Evolutionary conservation across 2,113 vertebrate genomes (phyloP).

Genomic region (Dryoscopus gambensis): DNA sequence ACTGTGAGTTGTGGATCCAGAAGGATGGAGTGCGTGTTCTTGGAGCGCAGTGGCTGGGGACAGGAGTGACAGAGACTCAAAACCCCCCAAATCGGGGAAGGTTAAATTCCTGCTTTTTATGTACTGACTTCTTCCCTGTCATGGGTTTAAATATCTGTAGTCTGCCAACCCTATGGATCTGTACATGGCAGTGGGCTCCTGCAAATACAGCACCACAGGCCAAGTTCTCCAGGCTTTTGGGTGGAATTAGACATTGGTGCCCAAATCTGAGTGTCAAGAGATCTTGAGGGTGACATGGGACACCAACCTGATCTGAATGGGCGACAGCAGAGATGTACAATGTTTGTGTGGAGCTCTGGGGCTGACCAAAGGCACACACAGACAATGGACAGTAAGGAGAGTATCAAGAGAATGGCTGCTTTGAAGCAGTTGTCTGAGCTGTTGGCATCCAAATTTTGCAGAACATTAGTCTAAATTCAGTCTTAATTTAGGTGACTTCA

Average conservation of each 20-base stretch:
- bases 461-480: not conserved
- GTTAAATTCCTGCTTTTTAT: not conserved
- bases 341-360: not conserved
- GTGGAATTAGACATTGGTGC: not conserved
- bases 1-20: not conserved
- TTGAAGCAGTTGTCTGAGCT: not conserved
- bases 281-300: not conserved
- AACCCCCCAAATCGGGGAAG: not conserved
- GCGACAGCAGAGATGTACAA: not conserved
- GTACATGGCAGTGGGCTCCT: not conserved
- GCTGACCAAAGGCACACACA: not conserved
- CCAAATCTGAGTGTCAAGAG: not conserved
- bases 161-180: not conserved
- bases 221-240: not conserved
- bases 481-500: not conserved
- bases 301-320: not conserved
- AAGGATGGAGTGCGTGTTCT: not conserved
- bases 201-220: not conserved
- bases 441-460: not conserved
- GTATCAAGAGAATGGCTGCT: not conserved
- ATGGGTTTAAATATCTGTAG: not conserved
- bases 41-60: not conserved
- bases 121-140: not conserved
- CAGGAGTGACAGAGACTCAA: not conserved
- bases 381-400: not conserved